Percentiles rank a stretch among this genome's conserved stretches.
Evolutionary conservation across 2,888 invertebrate species (phyloP).

Genomic region (Tenthredo notha): DNA sequence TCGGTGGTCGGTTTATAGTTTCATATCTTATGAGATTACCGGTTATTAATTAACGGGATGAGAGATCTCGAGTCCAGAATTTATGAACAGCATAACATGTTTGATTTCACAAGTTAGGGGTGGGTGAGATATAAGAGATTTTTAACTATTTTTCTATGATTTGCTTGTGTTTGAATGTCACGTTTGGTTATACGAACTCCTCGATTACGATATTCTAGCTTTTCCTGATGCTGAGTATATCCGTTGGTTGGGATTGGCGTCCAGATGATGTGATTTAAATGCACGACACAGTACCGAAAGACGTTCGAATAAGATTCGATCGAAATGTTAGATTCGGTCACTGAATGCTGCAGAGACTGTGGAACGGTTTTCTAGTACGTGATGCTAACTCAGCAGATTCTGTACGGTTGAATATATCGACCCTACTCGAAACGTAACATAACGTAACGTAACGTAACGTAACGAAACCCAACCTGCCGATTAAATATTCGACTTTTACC

Average conservation of each 20-base stretch:
- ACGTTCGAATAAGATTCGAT: conserved; percentile 30
- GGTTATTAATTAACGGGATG: neutral
- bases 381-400: conserved; percentile 18
- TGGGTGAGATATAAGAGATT: no score
- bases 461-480: neutral
- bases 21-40: neutral
- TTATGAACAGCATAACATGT: neutral
- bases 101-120: no score
- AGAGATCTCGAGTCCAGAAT: neutral
- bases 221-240: neutral
- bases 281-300: conserved; percentile 26
- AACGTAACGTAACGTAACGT: neutral
- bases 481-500: conserved; percentile 29
- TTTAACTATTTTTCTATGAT: neutral
- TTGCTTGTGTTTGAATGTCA: neutral
- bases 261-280: conserved; percentile 43
- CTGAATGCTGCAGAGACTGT: conserved; percentile 17
- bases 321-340: conserved; percentile 27
- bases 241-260: neutral
- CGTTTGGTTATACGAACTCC: neutral
- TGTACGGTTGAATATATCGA: neutral
- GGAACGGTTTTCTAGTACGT: conserved; percentile 28
- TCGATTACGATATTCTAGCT: neutral
- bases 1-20: neutral
- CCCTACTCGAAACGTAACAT: neutral